A percentile compares a stretch with the other conserved stretches of the same genome.
Conservation (phyloP, 2,888 invertebrate genomes). For the Oxyteleia sp. region DNA sequence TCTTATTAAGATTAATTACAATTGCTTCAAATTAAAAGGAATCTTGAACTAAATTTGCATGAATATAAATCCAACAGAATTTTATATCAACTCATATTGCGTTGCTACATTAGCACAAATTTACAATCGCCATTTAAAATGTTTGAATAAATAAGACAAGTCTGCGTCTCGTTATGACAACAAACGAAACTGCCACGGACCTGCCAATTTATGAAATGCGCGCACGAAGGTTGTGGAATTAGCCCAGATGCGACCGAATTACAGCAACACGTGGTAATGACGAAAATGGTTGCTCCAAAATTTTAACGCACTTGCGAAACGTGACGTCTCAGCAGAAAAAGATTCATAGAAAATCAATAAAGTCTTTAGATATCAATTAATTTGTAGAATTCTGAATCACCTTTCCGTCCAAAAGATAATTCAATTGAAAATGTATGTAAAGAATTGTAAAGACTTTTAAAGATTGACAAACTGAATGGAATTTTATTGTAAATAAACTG, state of each 20-base stretch:
- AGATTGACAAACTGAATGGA: no score
- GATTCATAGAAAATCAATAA: constrained; percentile 4
- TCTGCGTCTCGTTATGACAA: constrained; percentile 38
- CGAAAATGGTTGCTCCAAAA: constrained; percentile 79
- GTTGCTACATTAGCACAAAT: no score
- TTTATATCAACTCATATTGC: neutral
- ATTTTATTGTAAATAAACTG: no score
- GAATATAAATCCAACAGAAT: neutral
- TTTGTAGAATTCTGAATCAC: no score
- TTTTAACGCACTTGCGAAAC: constrained; percentile 54
- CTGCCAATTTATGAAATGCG: constrained; percentile 64
- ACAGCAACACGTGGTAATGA: constrained; percentile 74
- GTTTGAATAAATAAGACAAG: constrained; percentile 39
- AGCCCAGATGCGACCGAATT: constrained; percentile 69
- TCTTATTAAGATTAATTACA: no score
- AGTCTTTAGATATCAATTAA: no score
- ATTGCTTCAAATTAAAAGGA: neutral
- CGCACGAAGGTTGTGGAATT: constrained; percentile 49
- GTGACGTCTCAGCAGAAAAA: no score
- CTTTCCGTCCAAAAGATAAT: no score
- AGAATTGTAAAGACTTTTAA: no score
- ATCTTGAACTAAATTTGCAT: neutral
- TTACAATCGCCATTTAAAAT: neutral
- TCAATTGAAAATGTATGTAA: no score
- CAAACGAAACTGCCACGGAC: constrained; percentile 14